Evolutionary conservation across 37 sponge, comb jelly and placozoan species (phyloP).

Genomic region (Bolinopsis microptera): DNA sequence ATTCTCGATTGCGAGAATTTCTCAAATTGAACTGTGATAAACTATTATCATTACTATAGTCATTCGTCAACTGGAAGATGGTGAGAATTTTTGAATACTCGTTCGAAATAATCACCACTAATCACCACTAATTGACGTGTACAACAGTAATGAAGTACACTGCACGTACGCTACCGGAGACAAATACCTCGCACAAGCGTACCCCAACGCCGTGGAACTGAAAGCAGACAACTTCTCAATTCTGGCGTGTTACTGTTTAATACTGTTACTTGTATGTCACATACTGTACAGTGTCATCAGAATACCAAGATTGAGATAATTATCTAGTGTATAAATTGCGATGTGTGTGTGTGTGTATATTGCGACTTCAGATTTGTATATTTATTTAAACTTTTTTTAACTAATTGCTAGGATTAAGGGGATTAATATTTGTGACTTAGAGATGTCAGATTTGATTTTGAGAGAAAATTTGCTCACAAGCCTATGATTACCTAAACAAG

Average conservation of each 20-base stretch:
- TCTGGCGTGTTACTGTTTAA: neutral
- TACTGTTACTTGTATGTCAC: neutral
- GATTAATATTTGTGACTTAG: too few species aligned
- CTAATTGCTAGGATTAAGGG: neutral
- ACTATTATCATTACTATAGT: too few species aligned
- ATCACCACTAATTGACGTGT: too few species aligned
- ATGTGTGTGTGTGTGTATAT: neutral
- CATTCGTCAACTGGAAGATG: too few species aligned
- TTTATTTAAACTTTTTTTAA: neutral
- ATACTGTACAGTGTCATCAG: conserved; percentile 4
- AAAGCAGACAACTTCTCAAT: neutral
- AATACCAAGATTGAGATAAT: conserved; percentile 11
- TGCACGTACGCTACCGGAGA: conserved; percentile 23
- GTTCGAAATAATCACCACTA: too few species aligned
- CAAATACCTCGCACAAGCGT: neutral
- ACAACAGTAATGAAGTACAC: conserved; percentile 8
- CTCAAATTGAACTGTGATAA: too few species aligned
- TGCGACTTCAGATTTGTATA: neutral
- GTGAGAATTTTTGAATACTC: too few species aligned
- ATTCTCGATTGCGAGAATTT: too few species aligned
- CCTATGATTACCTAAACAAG: too few species aligned
- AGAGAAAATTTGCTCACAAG: too few species aligned
- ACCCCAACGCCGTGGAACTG: neutral
- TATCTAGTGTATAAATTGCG: neutral
- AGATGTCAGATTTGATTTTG: too few species aligned